Percentiles rank a stretch among this genome's conserved stretches.
Evolutionary conservation across 2,797 vertebrate genomes (phyloP).

Genomic region (Periparus ater): DNA sequence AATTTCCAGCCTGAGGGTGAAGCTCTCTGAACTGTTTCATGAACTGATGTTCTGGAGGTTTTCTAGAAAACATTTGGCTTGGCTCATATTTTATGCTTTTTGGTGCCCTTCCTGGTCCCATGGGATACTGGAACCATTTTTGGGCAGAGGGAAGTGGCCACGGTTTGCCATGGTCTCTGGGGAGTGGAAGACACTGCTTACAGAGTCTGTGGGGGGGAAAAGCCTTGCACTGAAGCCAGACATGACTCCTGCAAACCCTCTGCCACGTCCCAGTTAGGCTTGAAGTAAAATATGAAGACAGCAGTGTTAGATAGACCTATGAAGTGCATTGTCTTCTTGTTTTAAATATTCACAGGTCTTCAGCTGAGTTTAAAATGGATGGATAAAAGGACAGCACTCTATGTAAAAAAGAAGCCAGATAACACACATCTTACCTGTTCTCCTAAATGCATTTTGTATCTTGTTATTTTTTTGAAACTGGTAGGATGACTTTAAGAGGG

Average conservation of each 20-base stretch:
- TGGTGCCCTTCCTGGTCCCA: neutral
- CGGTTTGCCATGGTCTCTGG: neutral
- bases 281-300: neutral
- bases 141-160: neutral
- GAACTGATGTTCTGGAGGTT: neutral
- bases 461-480: neutral
- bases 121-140: neutral
- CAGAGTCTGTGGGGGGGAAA: neutral
- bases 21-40: neutral
- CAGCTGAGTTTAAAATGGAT: neutral
- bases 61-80: neutral
- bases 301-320: neutral
- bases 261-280: neutral
- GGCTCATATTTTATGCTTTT: neutral
- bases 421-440: neutral
- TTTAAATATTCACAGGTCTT: neutral
- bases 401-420: neutral
- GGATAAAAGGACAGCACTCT: neutral
- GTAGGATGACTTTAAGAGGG: neutral
- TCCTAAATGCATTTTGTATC: neutral
- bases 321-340: neutral
- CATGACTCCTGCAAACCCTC: neutral
- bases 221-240: neutral
- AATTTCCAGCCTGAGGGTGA: neutral
- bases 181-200: neutral